These are phyloP conservation scores for Sylvilagus bachmani DNA, from an alignment of 2,113 vertebrate species.

Conservation along the genomic window DNA sequence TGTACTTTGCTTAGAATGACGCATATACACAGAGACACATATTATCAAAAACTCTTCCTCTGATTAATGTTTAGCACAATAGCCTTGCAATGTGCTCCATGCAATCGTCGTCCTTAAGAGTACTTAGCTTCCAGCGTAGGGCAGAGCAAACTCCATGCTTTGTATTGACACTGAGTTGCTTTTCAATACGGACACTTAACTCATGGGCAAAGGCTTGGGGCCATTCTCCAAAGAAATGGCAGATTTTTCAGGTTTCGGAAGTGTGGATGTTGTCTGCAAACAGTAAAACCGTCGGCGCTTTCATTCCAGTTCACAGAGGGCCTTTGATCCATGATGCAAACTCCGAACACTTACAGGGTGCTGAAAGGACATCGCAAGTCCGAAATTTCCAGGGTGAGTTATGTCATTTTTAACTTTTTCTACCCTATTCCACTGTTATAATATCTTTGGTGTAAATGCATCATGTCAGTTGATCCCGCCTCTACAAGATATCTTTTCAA, in stretches of 20 bases:
- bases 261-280: not conserved
- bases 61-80: not conserved
- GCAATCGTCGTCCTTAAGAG: not conserved
- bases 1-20: not conserved
- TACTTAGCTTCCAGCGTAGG: not conserved
- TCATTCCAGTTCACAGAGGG: not conserved
- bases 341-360: not conserved
- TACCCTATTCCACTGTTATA: not conserved
- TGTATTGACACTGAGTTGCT: not conserved
- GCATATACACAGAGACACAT: not conserved
- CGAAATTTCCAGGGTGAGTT: slow-evolving; percentile 44
- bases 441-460: not conserved
- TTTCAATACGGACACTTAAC: not conserved
- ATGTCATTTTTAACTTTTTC: slow-evolving; percentile 37
- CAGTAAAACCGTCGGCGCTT: not conserved
- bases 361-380: not conserved
- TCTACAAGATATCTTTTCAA: not conserved
- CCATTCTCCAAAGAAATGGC: not conserved
- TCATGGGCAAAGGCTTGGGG: not conserved
- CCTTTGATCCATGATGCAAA: not conserved
- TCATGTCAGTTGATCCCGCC: not conserved
- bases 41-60: not conserved
- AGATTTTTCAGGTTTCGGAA: not conserved
- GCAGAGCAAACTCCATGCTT: not conserved
- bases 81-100: not conserved